Evolutionary conservation across 1,140 invertebrate species (phyloP).

Genomic region (Drosophila nebulosa): DNA sequence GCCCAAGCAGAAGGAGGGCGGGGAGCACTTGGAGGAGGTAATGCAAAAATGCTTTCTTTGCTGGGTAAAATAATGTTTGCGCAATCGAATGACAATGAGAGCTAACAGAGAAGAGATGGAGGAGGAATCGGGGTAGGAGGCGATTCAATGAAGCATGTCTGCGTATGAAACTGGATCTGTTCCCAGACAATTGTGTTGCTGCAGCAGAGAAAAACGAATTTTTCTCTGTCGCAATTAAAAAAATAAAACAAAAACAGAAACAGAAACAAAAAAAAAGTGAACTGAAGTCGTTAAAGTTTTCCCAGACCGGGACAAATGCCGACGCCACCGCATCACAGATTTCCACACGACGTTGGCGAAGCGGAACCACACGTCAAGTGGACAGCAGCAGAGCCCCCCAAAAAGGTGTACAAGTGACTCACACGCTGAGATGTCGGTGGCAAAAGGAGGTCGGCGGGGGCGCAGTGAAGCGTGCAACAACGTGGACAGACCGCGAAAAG

Average conservation of each 20-base stretch:
- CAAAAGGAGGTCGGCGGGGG: background rate
- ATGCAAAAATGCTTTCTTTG: slow-evolving; percentile 48
- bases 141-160: slow-evolving; percentile 67
- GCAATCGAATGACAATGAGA: slow-evolving; percentile 69
- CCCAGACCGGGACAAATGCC: slow-evolving; percentile 61
- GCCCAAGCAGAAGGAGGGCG: background rate
- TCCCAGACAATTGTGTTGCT: slow-evolving; percentile 60
- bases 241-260: slow-evolving; percentile 4
- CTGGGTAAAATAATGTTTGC: slow-evolving; percentile 61
- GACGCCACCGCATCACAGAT: slow-evolving; percentile 58
- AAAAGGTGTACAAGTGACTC: slow-evolving; percentile 47
- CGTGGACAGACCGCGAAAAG: slow-evolving; percentile 34
- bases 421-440: background rate
- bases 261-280: slow-evolving; percentile 1
- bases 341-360: slow-evolving; percentile 58
- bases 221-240: slow-evolving; percentile 70
- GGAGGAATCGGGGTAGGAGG: background rate
- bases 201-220: slow-evolving; percentile 52
- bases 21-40: background rate
- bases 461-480: slow-evolving; percentile 51
- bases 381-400: slow-evolving; percentile 34
- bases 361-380: slow-evolving; percentile 76
- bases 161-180: slow-evolving; percentile 61
- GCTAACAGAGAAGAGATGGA: background rate
- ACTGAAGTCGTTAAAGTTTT: slow-evolving; percentile 60